These are phyloP conservation scores for Martes flavigula DNA, from an alignment of 2,797 vertebrate genomes.

Conservation along the genomic window DNA sequence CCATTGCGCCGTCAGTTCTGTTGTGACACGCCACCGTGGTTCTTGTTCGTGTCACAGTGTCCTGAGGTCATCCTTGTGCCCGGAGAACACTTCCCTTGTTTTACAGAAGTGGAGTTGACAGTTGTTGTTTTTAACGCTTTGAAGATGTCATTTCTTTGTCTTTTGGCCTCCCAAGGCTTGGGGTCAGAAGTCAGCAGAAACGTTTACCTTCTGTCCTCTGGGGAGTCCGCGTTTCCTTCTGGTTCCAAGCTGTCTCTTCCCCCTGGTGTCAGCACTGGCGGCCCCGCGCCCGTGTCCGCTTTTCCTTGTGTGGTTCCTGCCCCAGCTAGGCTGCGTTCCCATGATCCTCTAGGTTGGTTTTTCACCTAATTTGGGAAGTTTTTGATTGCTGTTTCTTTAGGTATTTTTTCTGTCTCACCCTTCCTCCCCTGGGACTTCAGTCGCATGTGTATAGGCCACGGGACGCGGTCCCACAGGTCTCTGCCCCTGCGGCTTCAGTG, in stretches of 20 bases:
- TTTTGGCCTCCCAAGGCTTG: background rate
- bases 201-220: too few relatives aligned
- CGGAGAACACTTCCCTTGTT: background rate
- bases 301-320: background rate
- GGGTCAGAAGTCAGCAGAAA: background rate
- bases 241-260: background rate
- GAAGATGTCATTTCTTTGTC: background rate
- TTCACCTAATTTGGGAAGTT: background rate
- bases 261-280: background rate
- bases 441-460: background rate
- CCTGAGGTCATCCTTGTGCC: background rate
- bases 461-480: background rate
- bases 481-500: background rate
- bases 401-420: background rate
- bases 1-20: background rate
- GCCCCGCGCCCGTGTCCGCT: background rate
- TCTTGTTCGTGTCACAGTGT: background rate
- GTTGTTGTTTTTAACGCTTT: background rate
- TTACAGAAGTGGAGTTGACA: background rate
- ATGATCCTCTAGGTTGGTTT: background rate
- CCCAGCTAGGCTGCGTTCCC: background rate
- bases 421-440: background rate
- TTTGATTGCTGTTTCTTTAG: background rate
- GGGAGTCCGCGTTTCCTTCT: too few relatives aligned
- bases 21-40: fast-evolving